Conservation (phyloP, 2,113 vertebrate species). For the Emydocephalus ijimae region DNA sequence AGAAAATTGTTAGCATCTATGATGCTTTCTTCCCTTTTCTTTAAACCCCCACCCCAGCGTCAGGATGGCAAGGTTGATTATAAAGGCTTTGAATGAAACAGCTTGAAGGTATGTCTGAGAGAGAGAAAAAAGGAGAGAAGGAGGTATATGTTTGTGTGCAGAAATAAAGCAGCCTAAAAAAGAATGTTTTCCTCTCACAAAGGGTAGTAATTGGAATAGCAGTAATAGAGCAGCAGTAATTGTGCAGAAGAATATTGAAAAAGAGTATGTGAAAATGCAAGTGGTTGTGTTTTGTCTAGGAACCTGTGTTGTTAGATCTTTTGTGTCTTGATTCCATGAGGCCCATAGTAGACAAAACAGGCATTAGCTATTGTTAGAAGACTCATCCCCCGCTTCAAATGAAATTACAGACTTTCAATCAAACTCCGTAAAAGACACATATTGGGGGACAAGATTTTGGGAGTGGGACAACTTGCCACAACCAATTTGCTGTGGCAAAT, state of each 20-base stretch:
- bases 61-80: no score
- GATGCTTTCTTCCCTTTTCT: neutral
- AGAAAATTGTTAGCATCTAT: neutral
- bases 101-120: neutral
- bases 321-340: neutral
- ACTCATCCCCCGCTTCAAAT: neutral
- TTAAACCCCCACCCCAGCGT: neutral
- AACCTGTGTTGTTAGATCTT: neutral
- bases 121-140: neutral
- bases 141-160: neutral
- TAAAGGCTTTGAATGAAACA: neutral
- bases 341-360: neutral
- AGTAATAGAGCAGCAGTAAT: neutral
- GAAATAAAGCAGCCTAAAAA: neutral
- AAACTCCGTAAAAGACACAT: neutral
- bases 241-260: neutral
- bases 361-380: neutral
- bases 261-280: neutral
- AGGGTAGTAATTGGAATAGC: neutral
- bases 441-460: neutral
- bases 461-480: no score
- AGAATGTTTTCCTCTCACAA: neutral
- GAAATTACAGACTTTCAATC: no score
- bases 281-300: neutral
- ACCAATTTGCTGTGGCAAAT: no score